These are phyloP conservation scores for Mycteria americana DNA, from an alignment of 2,797 vertebrate species.

Conservation along the genomic window DNA sequence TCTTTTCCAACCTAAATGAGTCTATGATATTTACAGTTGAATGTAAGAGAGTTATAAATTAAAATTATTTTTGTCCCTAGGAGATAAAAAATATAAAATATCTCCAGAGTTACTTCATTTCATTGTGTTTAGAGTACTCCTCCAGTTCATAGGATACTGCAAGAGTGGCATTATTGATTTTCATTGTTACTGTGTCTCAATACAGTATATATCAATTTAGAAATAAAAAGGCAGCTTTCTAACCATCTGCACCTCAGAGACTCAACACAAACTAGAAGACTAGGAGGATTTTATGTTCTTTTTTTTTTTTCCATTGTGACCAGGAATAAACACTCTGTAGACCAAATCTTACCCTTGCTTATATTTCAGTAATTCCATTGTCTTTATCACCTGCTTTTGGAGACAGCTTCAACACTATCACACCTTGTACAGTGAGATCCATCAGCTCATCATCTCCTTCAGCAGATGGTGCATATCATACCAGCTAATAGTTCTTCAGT, in stretches of 20 bases:
- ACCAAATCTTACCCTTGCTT: background rate
- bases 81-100: background rate
- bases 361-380: background rate
- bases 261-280: background rate
- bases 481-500: background rate
- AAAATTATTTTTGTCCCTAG: background rate
- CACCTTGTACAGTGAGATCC: background rate
- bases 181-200: background rate
- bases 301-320: background rate
- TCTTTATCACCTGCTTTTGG: background rate
- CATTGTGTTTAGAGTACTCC: background rate
- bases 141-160: background rate
- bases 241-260: background rate
- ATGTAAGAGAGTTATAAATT: background rate
- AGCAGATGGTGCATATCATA: background rate
- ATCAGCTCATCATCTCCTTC: background rate
- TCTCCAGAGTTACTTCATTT: background rate
- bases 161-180: background rate
- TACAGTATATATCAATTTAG: background rate
- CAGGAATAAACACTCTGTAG: background rate
- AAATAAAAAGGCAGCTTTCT: background rate
- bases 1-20: no score
- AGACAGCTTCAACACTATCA: background rate
- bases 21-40: background rate
- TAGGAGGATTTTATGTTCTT: background rate